These are phyloP conservation scores for Bombus haemorrhoidalis DNA, from an alignment of 1,140 invertebrate genomes.

Conservation along the genomic window DNA sequence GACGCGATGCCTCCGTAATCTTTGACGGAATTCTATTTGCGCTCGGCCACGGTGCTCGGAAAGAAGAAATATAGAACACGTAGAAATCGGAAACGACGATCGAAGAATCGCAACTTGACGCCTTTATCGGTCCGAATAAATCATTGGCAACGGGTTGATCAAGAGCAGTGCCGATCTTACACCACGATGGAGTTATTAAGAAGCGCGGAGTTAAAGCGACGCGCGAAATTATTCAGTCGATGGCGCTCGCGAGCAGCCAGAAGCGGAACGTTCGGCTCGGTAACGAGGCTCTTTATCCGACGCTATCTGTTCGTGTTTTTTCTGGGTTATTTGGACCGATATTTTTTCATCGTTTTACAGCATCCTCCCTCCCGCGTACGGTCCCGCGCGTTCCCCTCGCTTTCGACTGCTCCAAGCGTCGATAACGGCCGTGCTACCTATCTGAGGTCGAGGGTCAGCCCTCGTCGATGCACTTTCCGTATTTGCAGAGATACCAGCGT, in stretches of 20 bases:
- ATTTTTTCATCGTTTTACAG: constrained; percentile 45
- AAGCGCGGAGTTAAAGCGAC: background rate
- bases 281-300: constrained; percentile 41
- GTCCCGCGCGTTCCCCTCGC: background rate
- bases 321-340: constrained; percentile 48
- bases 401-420: constrained; percentile 40
- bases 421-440: constrained; percentile 59
- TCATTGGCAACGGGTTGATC: background rate
- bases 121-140: background rate
- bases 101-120: background rate
- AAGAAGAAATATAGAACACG: too few species aligned
- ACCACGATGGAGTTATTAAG: background rate
- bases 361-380: background rate
- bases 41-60: too few species aligned
- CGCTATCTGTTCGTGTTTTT: constrained; percentile 29
- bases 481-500: constrained; percentile 13
- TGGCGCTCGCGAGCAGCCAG: background rate
- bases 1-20: too few species aligned
- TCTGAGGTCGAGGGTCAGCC: constrained; percentile 66
- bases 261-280: constrained; percentile 4
- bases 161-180: background rate
- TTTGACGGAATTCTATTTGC: background rate
- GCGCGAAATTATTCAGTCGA: constrained; percentile 13
- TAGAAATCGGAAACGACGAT: background rate
- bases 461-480: constrained; percentile 62